These are phyloP conservation scores for Actias luna DNA, from an alignment of 2,888 invertebrate genomes.

Conservation along the genomic window DNA sequence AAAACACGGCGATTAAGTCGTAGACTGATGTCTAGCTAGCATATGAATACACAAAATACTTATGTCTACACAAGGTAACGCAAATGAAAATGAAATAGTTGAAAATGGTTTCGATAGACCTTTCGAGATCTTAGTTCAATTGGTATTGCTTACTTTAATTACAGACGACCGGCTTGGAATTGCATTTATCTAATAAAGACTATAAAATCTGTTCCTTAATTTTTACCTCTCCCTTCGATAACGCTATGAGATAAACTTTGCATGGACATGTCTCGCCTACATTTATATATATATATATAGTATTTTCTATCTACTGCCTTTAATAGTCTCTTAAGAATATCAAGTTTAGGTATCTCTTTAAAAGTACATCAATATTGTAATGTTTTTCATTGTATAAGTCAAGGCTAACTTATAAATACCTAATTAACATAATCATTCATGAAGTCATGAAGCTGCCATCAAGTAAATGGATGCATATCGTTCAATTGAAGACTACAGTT, in stretches of 20 bases:
- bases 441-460: slow-evolving; percentile 59
- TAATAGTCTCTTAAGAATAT: slow-evolving; percentile 62
- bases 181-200: slow-evolving; percentile 46
- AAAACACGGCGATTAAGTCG: too few species aligned
- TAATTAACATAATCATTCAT: slow-evolving; percentile 12
- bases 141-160: background rate
- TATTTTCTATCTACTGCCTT: slow-evolving; percentile 68
- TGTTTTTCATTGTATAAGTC: slow-evolving; percentile 24
- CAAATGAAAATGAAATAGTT: too few species aligned
- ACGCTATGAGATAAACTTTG: slow-evolving; percentile 22
- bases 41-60: too few species aligned
- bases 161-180: slow-evolving; percentile 47
- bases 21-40: too few species aligned
- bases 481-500: slow-evolving; percentile 78
- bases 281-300: slow-evolving; percentile 52
- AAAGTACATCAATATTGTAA: slow-evolving; percentile 25
- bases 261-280: slow-evolving; percentile 52
- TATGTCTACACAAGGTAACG: too few species aligned
- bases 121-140: background rate
- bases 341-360: background rate
- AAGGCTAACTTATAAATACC: slow-evolving; percentile 14
- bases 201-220: slow-evolving; percentile 28
- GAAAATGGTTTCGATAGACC: background rate
- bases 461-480: slow-evolving; percentile 80
- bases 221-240: slow-evolving; percentile 33